Evolutionary conservation across 2,888 invertebrate species (phyloP), one percentile per base, ranked within the genome.

Genomic region (Zonitis immaculata): DNA sequence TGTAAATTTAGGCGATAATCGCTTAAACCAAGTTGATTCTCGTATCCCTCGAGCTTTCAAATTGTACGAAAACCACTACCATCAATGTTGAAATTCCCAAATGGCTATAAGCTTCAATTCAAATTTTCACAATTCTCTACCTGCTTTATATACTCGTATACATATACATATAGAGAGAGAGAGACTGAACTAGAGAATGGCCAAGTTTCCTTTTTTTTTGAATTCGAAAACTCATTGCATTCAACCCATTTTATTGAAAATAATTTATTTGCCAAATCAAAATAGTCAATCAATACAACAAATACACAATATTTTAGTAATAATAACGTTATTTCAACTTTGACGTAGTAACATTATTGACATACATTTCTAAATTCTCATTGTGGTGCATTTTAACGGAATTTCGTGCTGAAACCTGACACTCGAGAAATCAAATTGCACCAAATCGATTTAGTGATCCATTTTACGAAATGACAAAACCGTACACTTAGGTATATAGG

Each of bases 1-100:
- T 61, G 61, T 58, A 54, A 63, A 55, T 58, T 54, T 58, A 58
- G 57, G 56, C 59, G 61, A 61, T 63, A 63, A 60, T 60, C 61
- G 50, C 55, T 58, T 63, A 61, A 60, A 63, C 60, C 63, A 63
- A 54, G 58, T 54, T 57, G 55, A 55, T 47, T 54, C 44, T 9
- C 46, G 47, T 42, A 44, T 54, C 51, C 48, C 54, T 18, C 42
- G 52, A 46, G 54, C 42, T 44, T 54, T 48, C 26, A 44, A 49
- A 51, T 45, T 12, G 5, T 9, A 32, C 12, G 30, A 30, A 3
- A 32, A 32, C 6, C 12, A 14, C 6, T 14, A 32, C 14, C 8
- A 30, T 30, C 32, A 32, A 32, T 32, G 32, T 14, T 7, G 14
- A 7, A 14, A 32, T 32, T 32, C 14, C 32, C 32, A 32, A 7